Base-by-base conservation (phyloP, 2,113 vertebrate genomes). In the Anguilla japonica region DNA sequence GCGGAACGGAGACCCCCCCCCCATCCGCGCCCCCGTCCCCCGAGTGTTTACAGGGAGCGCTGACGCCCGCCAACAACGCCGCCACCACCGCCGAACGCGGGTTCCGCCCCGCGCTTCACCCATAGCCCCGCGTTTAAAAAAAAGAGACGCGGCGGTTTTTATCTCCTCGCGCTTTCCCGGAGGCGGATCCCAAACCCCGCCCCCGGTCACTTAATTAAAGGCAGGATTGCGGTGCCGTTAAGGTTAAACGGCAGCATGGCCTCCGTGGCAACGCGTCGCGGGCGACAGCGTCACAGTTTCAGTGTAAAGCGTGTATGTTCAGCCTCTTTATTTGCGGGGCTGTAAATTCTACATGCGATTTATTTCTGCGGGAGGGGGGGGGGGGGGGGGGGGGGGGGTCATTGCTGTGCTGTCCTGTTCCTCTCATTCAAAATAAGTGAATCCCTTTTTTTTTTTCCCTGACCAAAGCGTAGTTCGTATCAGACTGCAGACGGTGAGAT, bases 171-270 rank as follows among this genome's bases (percentile, higher is more conserved):
- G 95, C 95, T 95, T 94, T 94, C 93, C 95, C 95, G 95, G 95
- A 95, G 95, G 95, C 94, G 95, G 95, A 94, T 95, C 95, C 95
- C 92, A 95, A 56, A 94, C 94, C 94, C 91, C 83, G 94, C 91
- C 94, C 93, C 94, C 91, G 93, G 94, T 93, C 95, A 95, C 95
- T 96, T 96, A 95, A 96, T 96, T 96, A 95, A 95, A 95, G 78
- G 34, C 18, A 29, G 80, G 94, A 95, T 94, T 93, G 92, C 88
- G 94, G 93, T 94, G 95, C 94, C 94, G 94, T 96, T 95, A 94
- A 95, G 94, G 95, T 95, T 95, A 95, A 95, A 94, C 91, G 93
- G 91, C 92, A 94, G 94, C 94, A 94, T 94, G 93, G 95, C 95
- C 92, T 94, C 91, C 89, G 8, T 2, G 43, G 13, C 91, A 89